These are phyloP conservation scores for Euproctis similis DNA, from an alignment of 2,888 invertebrate species.

Conservation along the genomic window DNA sequence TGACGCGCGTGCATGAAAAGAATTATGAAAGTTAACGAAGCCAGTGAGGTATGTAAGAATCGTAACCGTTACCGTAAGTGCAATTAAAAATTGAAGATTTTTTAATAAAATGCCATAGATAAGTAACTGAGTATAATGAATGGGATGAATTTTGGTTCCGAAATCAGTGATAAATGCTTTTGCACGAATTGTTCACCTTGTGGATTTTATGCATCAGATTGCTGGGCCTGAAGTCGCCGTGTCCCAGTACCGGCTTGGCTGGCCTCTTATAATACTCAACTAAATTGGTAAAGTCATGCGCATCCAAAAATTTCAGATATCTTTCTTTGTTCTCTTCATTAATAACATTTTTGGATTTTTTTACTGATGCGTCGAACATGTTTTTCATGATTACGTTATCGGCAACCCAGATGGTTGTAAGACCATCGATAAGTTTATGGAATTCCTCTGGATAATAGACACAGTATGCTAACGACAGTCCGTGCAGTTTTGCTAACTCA, in stretches of 20 bases:
- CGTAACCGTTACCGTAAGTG: no score
- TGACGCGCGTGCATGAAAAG: no score
- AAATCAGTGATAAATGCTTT: no score
- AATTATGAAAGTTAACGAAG: no score
- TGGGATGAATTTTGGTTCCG: no score
- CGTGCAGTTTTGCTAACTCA: constrained; percentile 41
- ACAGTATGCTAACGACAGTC: constrained; percentile 35
- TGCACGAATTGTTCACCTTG: constrained; percentile 13
- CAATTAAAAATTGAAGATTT: no score
- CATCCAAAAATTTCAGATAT: constrained; percentile 1
- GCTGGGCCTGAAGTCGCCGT: constrained; percentile 26
- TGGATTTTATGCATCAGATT: constrained; percentile 26
- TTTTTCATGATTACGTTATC: not conserved
- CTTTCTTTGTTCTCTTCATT: not conserved
- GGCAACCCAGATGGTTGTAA: constrained; percentile 17
- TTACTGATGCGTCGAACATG: not conserved
- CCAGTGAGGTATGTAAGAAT: no score
- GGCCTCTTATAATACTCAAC: not conserved
- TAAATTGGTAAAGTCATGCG: not conserved
- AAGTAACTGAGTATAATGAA: no score
- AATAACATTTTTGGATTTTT: not conserved
- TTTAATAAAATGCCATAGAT: no score
- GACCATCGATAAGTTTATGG: constrained; percentile 2
- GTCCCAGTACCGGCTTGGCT: constrained; percentile 7
- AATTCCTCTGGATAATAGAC: constrained; percentile 31